Evolutionary conservation across 2,113 vertebrate genomes (phyloP).

Genomic region (Andinoacara biseriatus): DNA sequence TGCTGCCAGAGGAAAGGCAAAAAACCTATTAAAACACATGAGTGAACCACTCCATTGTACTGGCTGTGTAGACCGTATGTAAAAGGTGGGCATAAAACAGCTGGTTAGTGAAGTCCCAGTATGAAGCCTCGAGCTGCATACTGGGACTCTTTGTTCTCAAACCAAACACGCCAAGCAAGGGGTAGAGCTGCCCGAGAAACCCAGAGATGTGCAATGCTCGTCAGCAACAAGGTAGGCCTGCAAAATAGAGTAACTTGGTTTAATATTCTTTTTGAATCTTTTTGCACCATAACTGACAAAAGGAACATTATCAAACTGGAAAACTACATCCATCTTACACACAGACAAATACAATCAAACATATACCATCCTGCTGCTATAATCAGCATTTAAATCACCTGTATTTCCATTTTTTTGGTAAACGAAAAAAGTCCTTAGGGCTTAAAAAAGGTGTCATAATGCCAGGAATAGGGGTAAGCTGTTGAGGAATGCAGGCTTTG

Average conservation of each 20-base stretch:
- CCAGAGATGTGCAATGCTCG: not conserved
- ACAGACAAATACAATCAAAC: too few species aligned
- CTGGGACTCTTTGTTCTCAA: not conserved
- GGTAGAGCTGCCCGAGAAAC: not conserved
- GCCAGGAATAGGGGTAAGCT: not conserved
- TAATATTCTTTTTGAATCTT: too few species aligned
- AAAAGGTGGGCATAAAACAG: not conserved
- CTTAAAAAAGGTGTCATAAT: too few species aligned
- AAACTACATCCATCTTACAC: too few species aligned
- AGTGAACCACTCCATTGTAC: not conserved
- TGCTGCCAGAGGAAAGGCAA: not conserved
- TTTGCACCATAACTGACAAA: not conserved
- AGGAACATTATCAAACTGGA: not conserved
- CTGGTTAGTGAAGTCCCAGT: not conserved
- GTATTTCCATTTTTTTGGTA: too few species aligned
- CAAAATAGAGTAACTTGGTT: too few species aligned
- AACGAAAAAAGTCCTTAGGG: too few species aligned
- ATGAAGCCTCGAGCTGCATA: not conserved
- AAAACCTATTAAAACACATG: not conserved
- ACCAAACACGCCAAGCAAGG: not conserved
- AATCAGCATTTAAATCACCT: too few species aligned
- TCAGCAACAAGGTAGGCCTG: too few species aligned
- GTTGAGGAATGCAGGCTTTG: not conserved
- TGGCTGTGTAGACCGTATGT: not conserved
- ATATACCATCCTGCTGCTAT: too few species aligned